Evolutionary conservation across 1,140 invertebrate species (phyloP), one percentile per base, ranked within the genome.

Genomic region (Tetraneura akinire): DNA sequence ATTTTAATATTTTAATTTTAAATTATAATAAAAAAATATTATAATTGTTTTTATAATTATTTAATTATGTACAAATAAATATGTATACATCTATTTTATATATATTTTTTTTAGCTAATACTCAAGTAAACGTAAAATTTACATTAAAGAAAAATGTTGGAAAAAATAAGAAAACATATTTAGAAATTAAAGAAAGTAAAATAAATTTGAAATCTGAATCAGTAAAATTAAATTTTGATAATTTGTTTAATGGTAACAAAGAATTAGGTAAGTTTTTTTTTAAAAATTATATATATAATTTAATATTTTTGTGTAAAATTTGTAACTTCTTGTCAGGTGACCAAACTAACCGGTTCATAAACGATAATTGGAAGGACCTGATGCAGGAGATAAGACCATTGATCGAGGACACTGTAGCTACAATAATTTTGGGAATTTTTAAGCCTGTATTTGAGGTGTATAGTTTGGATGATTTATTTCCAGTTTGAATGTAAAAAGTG

Each of bases 311-410:
- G n/a, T 0, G 10, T 0, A 16, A 37, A 21, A 55, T 16, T 70
- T 26, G 2, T 10, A 53, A 26, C 42, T 57, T 55, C 23, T 16
- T 53, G 53, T 60, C 80, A 87, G 86, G 85, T 42, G 82, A 85
- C 32, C 83, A 85, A 82, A 86, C 86, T 81, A 86, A 87, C 57
- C 86, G 86, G 16, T 91, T 92, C 83, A 84, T 92, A 1, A 91
- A 91, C 81, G 88, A 90, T 18, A 91, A 92, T 83, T 89, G 90
- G 70, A 88, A 90, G 23, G 84, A 89, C 1, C 87, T 91, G 0
- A 91, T 91, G 82, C 89, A 89, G 74, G 91, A 91, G 83, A 83
- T 91, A 42, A 89, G 90, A 82, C 85, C 86, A 10, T 86, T 90
- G 0, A 90, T 91, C 81, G 88, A 91, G 82, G 87, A 90, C 78